Base-by-base conservation (phyloP, 2,113 vertebrate species). In the Laterallus jamaicensis region DNA sequence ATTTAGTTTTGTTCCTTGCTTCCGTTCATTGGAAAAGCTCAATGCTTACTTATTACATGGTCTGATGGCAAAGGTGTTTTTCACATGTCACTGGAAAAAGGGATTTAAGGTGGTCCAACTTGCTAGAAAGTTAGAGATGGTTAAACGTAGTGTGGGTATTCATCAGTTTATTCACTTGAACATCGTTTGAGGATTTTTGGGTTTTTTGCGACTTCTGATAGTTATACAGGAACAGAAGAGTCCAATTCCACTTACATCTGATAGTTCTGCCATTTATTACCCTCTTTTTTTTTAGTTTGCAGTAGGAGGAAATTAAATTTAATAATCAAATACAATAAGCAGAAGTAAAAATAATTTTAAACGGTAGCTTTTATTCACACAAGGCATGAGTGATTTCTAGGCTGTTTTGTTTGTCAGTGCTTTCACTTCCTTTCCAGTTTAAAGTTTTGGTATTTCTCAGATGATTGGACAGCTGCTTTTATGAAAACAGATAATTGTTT, bases 321-420 rank as follows among this genome's bases (percentile, higher is more conserved):
- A 71, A 17, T 68, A 82, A 9, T 90, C 15, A 71, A 76, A 82
- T 88, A 68, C 66, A 67, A 63, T 82, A 69, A 64, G 62, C 68
- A 86, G 82, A 90, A 93, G 58, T 93, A 76, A 80, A 90, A 82
- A 76, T 60, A 68, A 32, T 88, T 82, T n/a, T 60, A 47, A 92
- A 29, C 0, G 0, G 20, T 60, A 35, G 32, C 14, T 64, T 90
- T 89, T 92, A 47, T 67, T 91, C 89, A 44, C 42, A 55, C 11
- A 67, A 71, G 26, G 56, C 78, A 59, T 9, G 3, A 82, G 20
- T 39, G 69, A 5, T 88, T 93, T 92, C 58, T 42, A 69, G 50
- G 75, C 59, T 80, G 19, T 39, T 92, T 77, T 81, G 40, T 81
- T 87, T 91, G 50, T 62, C 39, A 70, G 15, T 74, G n/a, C 52